Evolutionary conservation across 2,888 invertebrate genomes (phyloP).

Genomic region (Lysandra coridon): DNA sequence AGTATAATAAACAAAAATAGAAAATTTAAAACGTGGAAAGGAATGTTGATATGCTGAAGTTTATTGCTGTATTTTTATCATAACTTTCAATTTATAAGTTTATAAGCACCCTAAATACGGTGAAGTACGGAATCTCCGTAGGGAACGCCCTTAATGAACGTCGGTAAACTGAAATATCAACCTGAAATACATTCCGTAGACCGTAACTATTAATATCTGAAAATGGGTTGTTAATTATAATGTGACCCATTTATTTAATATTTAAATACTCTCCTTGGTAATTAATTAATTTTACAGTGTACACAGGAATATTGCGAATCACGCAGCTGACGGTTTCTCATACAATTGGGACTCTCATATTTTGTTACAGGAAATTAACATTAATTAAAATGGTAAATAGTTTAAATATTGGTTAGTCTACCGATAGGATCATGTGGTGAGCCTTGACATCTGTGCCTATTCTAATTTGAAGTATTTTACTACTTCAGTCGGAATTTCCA

Average conservation of each 20-base stretch:
- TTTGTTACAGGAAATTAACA: neutral
- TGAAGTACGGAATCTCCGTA: too few relatives aligned
- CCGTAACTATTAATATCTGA: neutral
- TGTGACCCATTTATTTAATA: conserved; percentile 21
- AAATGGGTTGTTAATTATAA: conserved; percentile 1
- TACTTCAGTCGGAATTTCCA: too few relatives aligned
- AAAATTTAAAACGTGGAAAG: too few relatives aligned
- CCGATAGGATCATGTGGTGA: neutral
- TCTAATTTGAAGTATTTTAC: neutral
- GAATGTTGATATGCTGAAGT: too few relatives aligned
- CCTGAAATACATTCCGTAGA: neutral
- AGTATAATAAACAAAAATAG: too few relatives aligned
- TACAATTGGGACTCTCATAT: conserved; percentile 30
- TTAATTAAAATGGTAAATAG: conserved; percentile 20
- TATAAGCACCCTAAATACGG: too few relatives aligned
- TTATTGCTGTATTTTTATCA: too few relatives aligned
- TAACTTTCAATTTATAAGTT: too few relatives aligned
- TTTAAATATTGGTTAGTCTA: conserved; percentile 12
- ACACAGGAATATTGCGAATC: conserved; percentile 53
- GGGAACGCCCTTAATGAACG: too few relatives aligned
- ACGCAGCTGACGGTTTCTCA: conserved; percentile 36
- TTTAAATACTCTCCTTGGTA: conserved; percentile 64
- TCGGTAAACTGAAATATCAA: neutral
- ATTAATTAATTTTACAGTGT: conserved; percentile 67
- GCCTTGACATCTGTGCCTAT: neutral